phyloP scores from a whole-genome alignment of 2,797 vertebrate genomes.

The Sphaeramia orbicularis region DNA sequence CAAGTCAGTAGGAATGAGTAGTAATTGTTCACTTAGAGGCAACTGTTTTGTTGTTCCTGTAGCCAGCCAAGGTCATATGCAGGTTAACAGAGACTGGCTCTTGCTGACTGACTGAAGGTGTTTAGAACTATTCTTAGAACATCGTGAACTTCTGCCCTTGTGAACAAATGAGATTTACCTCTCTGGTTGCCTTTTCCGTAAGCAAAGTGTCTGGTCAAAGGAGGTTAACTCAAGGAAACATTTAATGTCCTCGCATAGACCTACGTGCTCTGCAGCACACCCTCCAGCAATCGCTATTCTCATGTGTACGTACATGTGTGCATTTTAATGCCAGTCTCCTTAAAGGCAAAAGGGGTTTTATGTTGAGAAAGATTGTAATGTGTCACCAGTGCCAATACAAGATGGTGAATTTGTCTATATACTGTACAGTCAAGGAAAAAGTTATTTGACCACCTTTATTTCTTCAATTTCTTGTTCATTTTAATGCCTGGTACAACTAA shows the following conservation, averaged over 20 bases:
- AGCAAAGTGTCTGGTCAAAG: slow-evolving; percentile 33
- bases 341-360: slow-evolving; percentile 6
- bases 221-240: slow-evolving; percentile 49
- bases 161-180: slow-evolving; percentile 56
- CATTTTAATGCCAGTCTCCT: background rate
- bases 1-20: slow-evolving; percentile 41
- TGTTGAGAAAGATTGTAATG: background rate
- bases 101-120: slow-evolving; percentile 68
- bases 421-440: too few species aligned
- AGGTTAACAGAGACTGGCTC: slow-evolving; percentile 51
- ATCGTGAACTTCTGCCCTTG: slow-evolving; percentile 62
- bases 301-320: slow-evolving; percentile 16
- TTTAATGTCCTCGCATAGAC: slow-evolving; percentile 63
- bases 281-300: slow-evolving; percentile 22
- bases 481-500: too few species aligned
- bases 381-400: slow-evolving; percentile 22
- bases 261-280: slow-evolving; percentile 13
- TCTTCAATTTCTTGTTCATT: too few species aligned
- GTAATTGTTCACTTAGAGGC: slow-evolving; percentile 54
- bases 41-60: slow-evolving; percentile 54
- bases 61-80: slow-evolving; percentile 70
- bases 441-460: too few species aligned
- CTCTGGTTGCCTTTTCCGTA: slow-evolving; percentile 35
- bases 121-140: slow-evolving; percentile 69
- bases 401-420: slow-evolving; percentile 38